A percentile compares a stretch with the other conserved stretches of the same genome.
Conservation (phyloP, 2,797 vertebrate species). For the Urosaurus nigricauda region DNA sequence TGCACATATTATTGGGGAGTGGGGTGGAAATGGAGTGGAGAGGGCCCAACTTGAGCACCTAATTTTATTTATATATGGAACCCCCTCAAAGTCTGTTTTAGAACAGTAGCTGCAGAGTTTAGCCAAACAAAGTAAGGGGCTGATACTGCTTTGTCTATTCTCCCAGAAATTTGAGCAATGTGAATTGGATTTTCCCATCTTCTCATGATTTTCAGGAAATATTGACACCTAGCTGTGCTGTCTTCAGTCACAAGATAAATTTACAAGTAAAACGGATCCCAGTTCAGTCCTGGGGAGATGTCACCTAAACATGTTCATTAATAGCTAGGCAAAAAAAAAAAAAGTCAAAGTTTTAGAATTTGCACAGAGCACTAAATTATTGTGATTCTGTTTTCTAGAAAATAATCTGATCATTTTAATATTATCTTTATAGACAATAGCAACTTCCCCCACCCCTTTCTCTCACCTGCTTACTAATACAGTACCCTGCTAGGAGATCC, state of each 20-base stretch:
- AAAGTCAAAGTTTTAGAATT: constrained; percentile 11
- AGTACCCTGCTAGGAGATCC: too few species aligned
- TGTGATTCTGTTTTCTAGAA: neutral
- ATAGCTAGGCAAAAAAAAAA: constrained; percentile 14
- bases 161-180: neutral
- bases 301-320: constrained; percentile 9
- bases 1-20: neutral
- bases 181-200: neutral
- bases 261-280: neutral
- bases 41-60: neutral
- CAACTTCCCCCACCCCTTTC: too few species aligned
- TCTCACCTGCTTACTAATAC: too few species aligned
- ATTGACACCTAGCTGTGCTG: neutral
- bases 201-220: neutral
- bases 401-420: too few species aligned
- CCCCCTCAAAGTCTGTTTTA: neutral
- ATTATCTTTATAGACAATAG: too few species aligned
- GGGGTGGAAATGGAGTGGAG: neutral
- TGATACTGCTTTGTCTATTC: neutral
- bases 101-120: neutral
- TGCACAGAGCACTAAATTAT: constrained; percentile 28
- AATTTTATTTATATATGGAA: neutral
- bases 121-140: neutral
- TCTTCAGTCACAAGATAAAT: neutral
- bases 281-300: neutral